Conservation (phyloP, 2,797 vertebrate species). For the Oophaga sylvatica region DNA sequence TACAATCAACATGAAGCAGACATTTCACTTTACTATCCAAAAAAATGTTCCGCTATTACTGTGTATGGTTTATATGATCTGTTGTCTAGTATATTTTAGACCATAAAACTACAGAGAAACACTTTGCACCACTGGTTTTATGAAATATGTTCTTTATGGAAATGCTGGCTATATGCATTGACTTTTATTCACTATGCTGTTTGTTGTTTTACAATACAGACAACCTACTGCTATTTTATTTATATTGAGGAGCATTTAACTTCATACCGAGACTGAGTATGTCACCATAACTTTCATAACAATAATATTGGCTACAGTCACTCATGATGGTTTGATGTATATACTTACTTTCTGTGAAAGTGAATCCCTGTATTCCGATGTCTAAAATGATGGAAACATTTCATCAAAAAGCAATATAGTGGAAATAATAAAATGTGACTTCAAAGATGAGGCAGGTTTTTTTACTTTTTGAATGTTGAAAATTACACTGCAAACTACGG, state of each 20-base stretch:
- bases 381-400: conserved; percentile 47
- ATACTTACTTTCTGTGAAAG: conserved; percentile 39
- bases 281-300: conserved; percentile 46
- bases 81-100: background rate
- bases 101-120: background rate
- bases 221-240: background rate
- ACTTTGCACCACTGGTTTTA: background rate
- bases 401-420: conserved; percentile 51
- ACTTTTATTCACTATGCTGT: background rate
- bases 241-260: conserved; percentile 27
- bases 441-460: background rate
- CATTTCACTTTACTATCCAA: background rate
- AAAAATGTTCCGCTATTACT: background rate
- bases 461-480: background rate
- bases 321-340: conserved; percentile 31
- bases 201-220: background rate
- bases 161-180: background rate
- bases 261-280: background rate
- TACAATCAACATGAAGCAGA: background rate
- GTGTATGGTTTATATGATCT: background rate
- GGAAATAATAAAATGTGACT: conserved; percentile 15
- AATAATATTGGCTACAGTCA: conserved; percentile 32
- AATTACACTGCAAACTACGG: background rate
- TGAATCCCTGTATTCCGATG: conserved; percentile 20
- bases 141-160: background rate